Evolutionary conservation across 2,797 vertebrate genomes (phyloP).

Genomic region (Rhinatrema bivittatum): DNA sequence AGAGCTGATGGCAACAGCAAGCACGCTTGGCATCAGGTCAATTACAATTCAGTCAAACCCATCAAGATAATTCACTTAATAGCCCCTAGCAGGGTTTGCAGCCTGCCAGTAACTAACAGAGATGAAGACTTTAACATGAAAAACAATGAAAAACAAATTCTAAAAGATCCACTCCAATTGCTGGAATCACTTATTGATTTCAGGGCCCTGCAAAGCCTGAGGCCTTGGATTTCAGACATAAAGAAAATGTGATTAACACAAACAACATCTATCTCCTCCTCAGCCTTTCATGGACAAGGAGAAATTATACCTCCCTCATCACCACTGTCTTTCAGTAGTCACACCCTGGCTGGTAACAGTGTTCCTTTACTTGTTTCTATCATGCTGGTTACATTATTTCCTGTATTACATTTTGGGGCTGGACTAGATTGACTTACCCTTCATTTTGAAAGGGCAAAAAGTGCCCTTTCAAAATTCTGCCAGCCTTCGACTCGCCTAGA

Average conservation of each 20-base stretch:
- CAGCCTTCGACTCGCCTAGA: no score
- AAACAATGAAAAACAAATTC: slow-evolving; percentile 17
- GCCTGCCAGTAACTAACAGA: background rate
- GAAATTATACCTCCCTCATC: background rate
- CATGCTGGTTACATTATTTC: no score
- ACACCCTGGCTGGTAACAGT: no score
- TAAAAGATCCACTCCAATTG: slow-evolving; percentile 4
- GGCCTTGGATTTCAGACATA: background rate
- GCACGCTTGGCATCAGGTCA: background rate
- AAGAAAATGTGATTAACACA: fast-evolving
- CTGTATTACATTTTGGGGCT: no score
- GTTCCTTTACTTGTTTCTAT: no score
- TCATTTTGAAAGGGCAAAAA: no score
- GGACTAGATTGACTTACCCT: no score
- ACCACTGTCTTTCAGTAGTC: no score
- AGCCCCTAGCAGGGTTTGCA: slow-evolving; percentile 6
- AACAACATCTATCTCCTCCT: background rate
- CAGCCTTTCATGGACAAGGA: background rate
- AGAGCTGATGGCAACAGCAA: background rate
- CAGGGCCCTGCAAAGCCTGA: background rate
- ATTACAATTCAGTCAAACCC: background rate
- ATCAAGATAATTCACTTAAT: background rate
- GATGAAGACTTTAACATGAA: slow-evolving; percentile 11
- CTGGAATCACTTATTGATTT: background rate
- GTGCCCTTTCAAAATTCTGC: no score